Conservation (phyloP, 2,888 invertebrate genomes). For the Panorpa germanica region DNA sequence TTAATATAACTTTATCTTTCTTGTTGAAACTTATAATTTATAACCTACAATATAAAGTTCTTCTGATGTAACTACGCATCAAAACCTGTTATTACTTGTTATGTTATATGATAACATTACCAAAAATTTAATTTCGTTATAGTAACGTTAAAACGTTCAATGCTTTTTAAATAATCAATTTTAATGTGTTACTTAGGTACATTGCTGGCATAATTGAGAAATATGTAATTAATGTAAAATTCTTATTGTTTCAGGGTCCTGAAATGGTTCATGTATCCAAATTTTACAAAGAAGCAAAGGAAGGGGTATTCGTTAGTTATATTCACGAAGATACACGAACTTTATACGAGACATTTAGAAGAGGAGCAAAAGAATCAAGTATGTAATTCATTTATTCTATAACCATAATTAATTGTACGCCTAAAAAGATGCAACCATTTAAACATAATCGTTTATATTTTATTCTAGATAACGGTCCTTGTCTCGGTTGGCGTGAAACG, state of each 20-base stretch:
- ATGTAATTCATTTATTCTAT: conserved; percentile 22
- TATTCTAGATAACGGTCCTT: conserved; percentile 66
- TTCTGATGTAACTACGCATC: too few species aligned
- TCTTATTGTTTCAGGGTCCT: conserved; percentile 49
- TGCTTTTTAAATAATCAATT: too few species aligned
- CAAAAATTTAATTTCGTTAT: too few species aligned
- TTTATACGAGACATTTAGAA: conserved; percentile 74
- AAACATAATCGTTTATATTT: conserved; percentile 7
- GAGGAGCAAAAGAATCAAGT: conserved; percentile 86
- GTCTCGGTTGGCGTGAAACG: conserved; percentile 80
- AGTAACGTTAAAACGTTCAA: too few species aligned
- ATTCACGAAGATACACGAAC: conserved; percentile 77
- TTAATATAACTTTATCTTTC: too few species aligned
- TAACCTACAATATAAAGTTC: too few species aligned
- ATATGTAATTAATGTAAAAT: conserved; percentile 12
- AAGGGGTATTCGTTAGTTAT: conserved; percentile 67
- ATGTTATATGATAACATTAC: too few species aligned
- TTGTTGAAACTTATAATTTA: too few species aligned
- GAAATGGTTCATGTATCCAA: conserved; percentile 78
- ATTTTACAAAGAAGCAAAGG: conserved; percentile 78
- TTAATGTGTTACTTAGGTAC: too few species aligned
- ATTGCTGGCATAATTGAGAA: too few species aligned
- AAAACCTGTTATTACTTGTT: too few species aligned
- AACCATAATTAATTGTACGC: conserved; percentile 4
- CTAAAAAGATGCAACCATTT: not conserved